A percentile compares a stretch with the other conserved stretches of the same genome.
These are phyloP conservation scores for Akabosia matsudoensis DNA, from an alignment of 1,140 invertebrate genomes.

Conservation along the genomic window DNA sequence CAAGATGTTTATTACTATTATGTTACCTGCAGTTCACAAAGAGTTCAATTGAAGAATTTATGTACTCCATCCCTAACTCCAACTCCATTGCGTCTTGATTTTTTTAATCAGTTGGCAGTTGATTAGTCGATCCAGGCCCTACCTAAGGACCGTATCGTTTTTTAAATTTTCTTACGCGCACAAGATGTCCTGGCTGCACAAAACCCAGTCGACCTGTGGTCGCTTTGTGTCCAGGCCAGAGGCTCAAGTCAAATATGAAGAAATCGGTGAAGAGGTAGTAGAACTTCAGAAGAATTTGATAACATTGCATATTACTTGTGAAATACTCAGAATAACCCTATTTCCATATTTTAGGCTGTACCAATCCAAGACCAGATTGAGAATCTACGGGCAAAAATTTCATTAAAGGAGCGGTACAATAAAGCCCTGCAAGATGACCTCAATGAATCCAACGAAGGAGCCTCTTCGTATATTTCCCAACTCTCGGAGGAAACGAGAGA, in stretches of 20 bases:
- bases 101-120: too few relatives aligned
- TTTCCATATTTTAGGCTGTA: slow-evolving; percentile 24
- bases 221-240: slow-evolving; percentile 35
- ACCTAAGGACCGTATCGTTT: too few relatives aligned
- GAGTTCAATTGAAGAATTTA: too few relatives aligned
- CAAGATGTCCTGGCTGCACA: slow-evolving; percentile 23
- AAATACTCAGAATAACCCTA: neutral
- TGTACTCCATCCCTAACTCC: too few relatives aligned
- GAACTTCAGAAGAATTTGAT: too few relatives aligned
- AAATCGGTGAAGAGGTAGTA: slow-evolving; percentile 31
- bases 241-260: slow-evolving; percentile 14
- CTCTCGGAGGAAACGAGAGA: slow-evolving; percentile 35
- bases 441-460: slow-evolving; percentile 39
- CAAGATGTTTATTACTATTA: too few relatives aligned
- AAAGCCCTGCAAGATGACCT: slow-evolving; percentile 42
- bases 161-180: too few relatives aligned
- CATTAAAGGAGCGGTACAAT: slow-evolving; percentile 44
- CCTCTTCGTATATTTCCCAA: slow-evolving; percentile 35
- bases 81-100: too few relatives aligned
- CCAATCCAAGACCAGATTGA: slow-evolving; percentile 46
- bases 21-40: too few relatives aligned
- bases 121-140: too few relatives aligned
- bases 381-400: slow-evolving; percentile 41
- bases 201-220: slow-evolving; percentile 32
- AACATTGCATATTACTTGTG: neutral